phyloP scores from a whole-genome alignment of 2,113 vertebrate genomes.

The Acinonyx jubatus region DNA sequence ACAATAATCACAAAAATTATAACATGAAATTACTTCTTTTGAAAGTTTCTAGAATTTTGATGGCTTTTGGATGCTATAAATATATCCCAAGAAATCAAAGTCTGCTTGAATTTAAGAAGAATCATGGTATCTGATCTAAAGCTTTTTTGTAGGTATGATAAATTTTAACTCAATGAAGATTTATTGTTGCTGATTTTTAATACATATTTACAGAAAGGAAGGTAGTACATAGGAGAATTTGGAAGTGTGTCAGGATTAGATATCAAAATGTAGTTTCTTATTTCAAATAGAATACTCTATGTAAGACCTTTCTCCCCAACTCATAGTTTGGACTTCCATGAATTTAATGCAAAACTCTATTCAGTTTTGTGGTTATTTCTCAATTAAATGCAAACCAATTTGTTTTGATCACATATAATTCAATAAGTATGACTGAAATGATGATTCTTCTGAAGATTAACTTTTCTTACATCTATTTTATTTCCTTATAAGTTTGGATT shows the following conservation, averaged over 20 bases:
- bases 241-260: neutral
- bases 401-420: neutral
- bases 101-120: neutral
- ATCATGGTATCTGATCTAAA: neutral
- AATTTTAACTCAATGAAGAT: neutral
- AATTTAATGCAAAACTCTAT: neutral
- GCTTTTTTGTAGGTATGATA: neutral
- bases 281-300: neutral
- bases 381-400: neutral
- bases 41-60: neutral
- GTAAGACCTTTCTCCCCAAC: neutral
- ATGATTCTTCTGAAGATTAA: neutral
- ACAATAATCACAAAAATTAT: neutral
- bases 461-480: neutral
- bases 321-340: neutral
- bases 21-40: neutral
- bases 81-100: neutral
- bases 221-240: neutral
- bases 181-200: neutral
- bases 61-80: neutral
- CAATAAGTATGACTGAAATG: neutral
- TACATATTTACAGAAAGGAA: neutral
- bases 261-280: neutral
- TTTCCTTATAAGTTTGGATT: neutral
- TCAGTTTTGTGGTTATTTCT: neutral